A percentile compares a stretch with the other conserved stretches of the same genome.
phyloP scores from a whole-genome alignment of 2,888 invertebrate genomes.

The Doris montereyensis region DNA sequence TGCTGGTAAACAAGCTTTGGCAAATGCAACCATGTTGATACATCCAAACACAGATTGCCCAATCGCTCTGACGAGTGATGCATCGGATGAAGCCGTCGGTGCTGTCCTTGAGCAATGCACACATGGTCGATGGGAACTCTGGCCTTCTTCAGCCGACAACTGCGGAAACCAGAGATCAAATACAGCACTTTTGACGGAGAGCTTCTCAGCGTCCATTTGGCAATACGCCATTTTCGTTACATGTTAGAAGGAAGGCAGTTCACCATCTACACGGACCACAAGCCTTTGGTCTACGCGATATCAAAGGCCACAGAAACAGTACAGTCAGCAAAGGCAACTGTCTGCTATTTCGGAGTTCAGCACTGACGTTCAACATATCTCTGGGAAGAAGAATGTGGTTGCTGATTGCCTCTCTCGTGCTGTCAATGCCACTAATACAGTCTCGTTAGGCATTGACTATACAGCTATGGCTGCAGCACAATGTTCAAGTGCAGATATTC shows the following conservation, averaged over 20 bases:
- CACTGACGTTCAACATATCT: constrained; percentile 13
- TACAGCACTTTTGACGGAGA: too few species aligned
- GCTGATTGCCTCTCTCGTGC: constrained; percentile 21
- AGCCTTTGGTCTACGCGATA: background rate
- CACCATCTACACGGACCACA: constrained; percentile 1
- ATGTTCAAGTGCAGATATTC: background rate
- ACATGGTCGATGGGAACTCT: background rate
- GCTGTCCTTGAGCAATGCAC: background rate
- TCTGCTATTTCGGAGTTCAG: constrained; percentile 7
- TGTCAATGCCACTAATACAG: background rate
- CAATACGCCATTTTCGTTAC: background rate
- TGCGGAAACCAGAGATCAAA: too few species aligned
- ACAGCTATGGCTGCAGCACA: constrained; percentile 17
- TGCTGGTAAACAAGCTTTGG: background rate
- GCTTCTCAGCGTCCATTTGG: background rate
- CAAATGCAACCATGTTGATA: background rate
- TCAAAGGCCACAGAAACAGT: too few species aligned
- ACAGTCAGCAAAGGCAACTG: constrained; percentile 6
- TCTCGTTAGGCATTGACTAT: constrained; percentile 23
- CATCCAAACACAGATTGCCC: background rate
- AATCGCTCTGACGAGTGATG: background rate
- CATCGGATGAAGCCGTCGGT: background rate
- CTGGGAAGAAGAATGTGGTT: constrained; percentile 2
- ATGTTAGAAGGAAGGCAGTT: constrained; percentile 7
- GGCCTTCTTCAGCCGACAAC: too few species aligned